These are phyloP conservation scores for Apodemia mormo DNA, from an alignment of 2,888 invertebrate genomes.

Conservation along the genomic window DNA sequence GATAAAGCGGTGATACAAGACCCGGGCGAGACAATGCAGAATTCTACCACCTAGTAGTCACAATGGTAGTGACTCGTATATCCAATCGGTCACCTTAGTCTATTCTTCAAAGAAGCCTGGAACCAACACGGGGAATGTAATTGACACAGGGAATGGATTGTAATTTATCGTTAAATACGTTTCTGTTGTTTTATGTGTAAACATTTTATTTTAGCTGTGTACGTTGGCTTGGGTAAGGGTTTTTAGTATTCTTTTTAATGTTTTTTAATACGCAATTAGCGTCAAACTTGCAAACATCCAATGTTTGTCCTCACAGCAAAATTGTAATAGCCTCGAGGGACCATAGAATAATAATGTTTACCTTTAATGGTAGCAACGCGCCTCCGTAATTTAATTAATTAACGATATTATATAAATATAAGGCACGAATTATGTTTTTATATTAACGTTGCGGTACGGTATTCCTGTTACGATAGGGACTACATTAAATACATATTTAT, in stretches of 20 bases:
- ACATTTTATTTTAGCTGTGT: background rate
- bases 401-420: conserved; percentile 3
- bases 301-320: conserved; percentile 7
- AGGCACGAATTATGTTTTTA: background rate
- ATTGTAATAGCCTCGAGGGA: background rate
- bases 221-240: background rate
- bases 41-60: too few species aligned
- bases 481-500: background rate
- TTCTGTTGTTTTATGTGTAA: background rate
- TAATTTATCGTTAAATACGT: too few species aligned
- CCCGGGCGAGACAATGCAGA: too few species aligned
- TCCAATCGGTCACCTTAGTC: too few species aligned
- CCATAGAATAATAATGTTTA: background rate
- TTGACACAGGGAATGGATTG: too few species aligned
- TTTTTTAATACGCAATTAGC: conserved; percentile 11
- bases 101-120: too few species aligned
- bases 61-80: too few species aligned
- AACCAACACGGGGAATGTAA: too few species aligned
- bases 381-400: conserved; percentile 9
- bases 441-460: background rate
- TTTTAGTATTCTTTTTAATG: conserved; percentile 11
- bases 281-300: conserved; percentile 1
- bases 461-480: background rate
- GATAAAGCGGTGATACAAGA: too few species aligned
- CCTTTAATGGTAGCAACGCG: conserved; percentile 3